Conservation (phyloP, 2,797 vertebrate genomes). For the Stomatorhinus walkeri region DNA sequence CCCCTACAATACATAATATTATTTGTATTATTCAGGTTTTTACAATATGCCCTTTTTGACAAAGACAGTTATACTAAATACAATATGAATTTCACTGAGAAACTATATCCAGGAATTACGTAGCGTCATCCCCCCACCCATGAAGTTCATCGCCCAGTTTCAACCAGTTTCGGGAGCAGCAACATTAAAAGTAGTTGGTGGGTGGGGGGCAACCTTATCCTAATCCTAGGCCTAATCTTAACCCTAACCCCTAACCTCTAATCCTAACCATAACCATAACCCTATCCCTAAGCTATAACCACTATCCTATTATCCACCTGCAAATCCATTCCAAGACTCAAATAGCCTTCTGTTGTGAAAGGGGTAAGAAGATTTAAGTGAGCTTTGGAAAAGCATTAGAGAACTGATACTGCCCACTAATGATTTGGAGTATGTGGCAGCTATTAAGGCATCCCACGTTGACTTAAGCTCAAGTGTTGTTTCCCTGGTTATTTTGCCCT, state of each 20-base stretch:
- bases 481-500: not conserved
- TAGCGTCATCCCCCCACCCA: not conserved
- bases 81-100: not conserved
- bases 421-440: not conserved
- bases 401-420: not conserved
- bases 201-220: not conserved
- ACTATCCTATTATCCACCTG: not conserved
- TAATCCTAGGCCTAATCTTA: not conserved
- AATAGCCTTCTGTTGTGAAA: not conserved
- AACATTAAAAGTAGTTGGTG: not conserved
- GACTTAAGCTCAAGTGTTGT: not conserved
- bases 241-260: no score
- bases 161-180: not conserved
- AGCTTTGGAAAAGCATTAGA: not conserved
- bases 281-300: not conserved
- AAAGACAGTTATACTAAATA: not conserved
- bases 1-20: not conserved
- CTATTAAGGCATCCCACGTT: not conserved
- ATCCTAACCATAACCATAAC: not conserved
- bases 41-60: not conserved
- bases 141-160: not conserved
- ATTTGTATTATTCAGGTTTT: not conserved
- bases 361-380: not conserved
- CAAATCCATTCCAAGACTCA: not conserved
- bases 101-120: not conserved